Base-by-base conservation (phyloP, 1,140 invertebrate genomes). In the Macrobrachium rosenbergii region DNA sequence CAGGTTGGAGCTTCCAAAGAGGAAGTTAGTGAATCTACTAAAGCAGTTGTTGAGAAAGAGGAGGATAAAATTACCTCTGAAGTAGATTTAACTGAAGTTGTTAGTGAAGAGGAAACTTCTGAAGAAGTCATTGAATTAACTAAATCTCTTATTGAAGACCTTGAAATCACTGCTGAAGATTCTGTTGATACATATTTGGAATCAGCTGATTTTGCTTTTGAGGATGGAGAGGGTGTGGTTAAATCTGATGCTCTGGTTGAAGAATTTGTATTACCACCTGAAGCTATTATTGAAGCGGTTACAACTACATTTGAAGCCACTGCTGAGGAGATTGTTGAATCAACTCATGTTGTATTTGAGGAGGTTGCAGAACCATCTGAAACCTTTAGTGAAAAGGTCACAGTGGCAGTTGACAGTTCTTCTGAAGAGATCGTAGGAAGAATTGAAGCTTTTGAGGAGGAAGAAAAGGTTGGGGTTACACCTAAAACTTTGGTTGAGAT, bases 101-200 rank as follows among this genome's bases (percentile, higher is more conserved):
- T 73, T 73, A 73, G 28, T 73, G 69, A 23, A 37, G 69, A n/a
- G 28, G 43, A 17, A 59, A 17, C 21, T 78, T 5, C 14, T 14
- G 76, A 52, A 52, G 76, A 17, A 17, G 43, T 45, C 58, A 23
- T 62, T 0, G 28, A 7, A 21, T 21, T 16, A 78, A 11, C 28
- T 45, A 21, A 78, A 52, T 16, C 16, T 78, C 21, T 21, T 16
- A 21, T 58, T 78, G 17, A 73, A 73, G 7, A 52, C 43, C 17
- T 28, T 75, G 58, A 80, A 63, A 19, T 5, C 23, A n/a, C 28
- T 62, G 78, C 63, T 63, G 78, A 63, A 28, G 10, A 37, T 80
- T 37, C 17, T 19, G 23, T 5, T 23, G 16, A 73, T 28, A 12
- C 37, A 37, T 37, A 37, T 37, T 37, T 37, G 28, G 28, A 37